Percentiles rank a stretch among this genome's conserved stretches.
phyloP scores from a whole-genome alignment of 2,888 invertebrate genomes.

The Leptopilina myrica region DNA sequence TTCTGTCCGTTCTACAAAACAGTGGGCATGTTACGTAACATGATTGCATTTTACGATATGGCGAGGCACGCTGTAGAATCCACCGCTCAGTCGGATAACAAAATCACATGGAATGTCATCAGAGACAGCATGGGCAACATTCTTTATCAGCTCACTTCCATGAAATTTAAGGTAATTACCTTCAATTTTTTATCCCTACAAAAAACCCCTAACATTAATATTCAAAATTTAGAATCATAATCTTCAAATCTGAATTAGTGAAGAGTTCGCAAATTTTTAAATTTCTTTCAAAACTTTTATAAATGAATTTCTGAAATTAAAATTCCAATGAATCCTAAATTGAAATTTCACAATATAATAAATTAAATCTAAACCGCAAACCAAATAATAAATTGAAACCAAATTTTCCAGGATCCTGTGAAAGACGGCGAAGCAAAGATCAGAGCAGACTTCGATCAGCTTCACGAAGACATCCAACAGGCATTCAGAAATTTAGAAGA shows the following conservation, averaged over 20 bases:
- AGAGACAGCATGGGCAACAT: constrained; percentile 97
- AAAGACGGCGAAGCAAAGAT: constrained; percentile 99
- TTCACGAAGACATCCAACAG: constrained; percentile 97
- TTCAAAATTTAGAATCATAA: too few relatives aligned
- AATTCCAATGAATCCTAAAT: too few relatives aligned
- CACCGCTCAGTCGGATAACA: constrained; percentile 99
- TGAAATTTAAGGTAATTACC: constrained; percentile 95
- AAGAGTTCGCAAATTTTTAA: too few relatives aligned
- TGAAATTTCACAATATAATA: too few relatives aligned
- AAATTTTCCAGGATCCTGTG: constrained; percentile 89
- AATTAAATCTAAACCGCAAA: not conserved
- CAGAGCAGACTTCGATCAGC: constrained; percentile 96
- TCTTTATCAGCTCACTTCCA: constrained; percentile 97
- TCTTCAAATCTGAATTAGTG: too few relatives aligned
- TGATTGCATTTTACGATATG: constrained; percentile 99
- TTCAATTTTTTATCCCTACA: not conserved
- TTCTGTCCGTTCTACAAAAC: constrained; percentile 99
- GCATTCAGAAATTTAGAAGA: constrained; percentile 99
- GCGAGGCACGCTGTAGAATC: constrained; percentile 98
- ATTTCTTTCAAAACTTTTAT: too few relatives aligned
- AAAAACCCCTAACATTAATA: too few relatives aligned
- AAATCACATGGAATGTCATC: constrained; percentile 98
- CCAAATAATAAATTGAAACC: constrained; percentile 25
- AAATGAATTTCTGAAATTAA: too few relatives aligned
- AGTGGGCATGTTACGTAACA: constrained; percentile 98